Percentiles rank a stretch among this genome's conserved stretches.
Conservation (phyloP, 1,140 invertebrate species). For the Drosophila dunni region DNA sequence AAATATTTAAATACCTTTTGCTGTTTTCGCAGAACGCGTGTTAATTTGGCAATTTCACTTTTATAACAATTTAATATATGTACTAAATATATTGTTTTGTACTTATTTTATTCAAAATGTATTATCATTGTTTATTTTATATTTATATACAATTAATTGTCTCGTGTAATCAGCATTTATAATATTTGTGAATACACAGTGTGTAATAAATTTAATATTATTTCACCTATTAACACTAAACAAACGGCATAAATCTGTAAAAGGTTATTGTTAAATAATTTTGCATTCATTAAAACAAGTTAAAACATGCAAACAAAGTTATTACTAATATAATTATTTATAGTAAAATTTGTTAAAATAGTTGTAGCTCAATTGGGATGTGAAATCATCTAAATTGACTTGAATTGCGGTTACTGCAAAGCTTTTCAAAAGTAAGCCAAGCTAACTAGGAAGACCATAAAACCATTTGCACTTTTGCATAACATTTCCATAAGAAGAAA, state of each 20-base stretch:
- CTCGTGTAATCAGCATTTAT: too few species aligned
- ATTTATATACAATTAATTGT: too few species aligned
- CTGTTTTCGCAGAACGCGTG: constrained; percentile 24
- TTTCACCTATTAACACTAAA: not conserved
- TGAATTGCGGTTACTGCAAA: constrained; percentile 1
- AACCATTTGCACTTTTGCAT: constrained; percentile 14
- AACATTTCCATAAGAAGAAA: constrained; percentile 30
- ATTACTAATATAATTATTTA: not conserved
- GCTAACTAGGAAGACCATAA: constrained; percentile 16
- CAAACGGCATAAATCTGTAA: not conserved
- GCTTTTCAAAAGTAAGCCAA: not conserved
- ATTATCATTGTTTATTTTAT: too few species aligned
- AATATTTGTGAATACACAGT: not conserved
- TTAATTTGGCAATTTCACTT: constrained; percentile 32
- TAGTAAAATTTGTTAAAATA: not conserved
- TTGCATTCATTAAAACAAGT: not conserved
- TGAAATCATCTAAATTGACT: not conserved
- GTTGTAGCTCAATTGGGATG: not conserved
- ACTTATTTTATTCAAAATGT: not conserved
- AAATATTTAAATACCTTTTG: constrained; percentile 53
- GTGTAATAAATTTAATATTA: not conserved
- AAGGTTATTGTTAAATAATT: not conserved
- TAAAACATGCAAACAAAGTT: not conserved
- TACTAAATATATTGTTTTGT: not conserved
- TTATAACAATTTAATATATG: not conserved